Conservation (phyloP, 2,113 vertebrate genomes). For the Paracanthobrama guichenoti region DNA sequence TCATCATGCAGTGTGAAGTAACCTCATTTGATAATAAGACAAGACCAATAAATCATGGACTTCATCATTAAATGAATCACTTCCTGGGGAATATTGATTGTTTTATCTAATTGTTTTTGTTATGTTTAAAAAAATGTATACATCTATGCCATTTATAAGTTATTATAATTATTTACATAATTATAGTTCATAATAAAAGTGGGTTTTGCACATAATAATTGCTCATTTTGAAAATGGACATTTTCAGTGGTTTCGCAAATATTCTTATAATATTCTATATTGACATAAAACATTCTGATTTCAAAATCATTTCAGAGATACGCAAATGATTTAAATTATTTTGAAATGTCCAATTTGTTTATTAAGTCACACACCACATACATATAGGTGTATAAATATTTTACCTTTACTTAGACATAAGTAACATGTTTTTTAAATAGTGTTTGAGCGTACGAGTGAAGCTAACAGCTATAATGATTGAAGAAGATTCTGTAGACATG, state of each 20-base stretch:
- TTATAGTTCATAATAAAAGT: not conserved
- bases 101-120: slow-evolving; percentile 19
- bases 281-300: not conserved
- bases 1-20: slow-evolving; percentile 58
- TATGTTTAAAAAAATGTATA: not conserved
- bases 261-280: not conserved
- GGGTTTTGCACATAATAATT: not conserved
- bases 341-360: too few relatives aligned
- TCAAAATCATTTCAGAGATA: not conserved
- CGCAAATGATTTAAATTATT: too few relatives aligned
- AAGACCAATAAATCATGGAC: slow-evolving; percentile 62
- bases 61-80: slow-evolving; percentile 51
- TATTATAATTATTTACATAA: not conserved
- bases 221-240: not conserved
- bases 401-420: not conserved
- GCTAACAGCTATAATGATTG: not conserved
- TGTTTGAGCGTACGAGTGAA: not conserved
- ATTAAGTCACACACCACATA: too few relatives aligned
- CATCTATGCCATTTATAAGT: not conserved
- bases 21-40: slow-evolving; percentile 63
- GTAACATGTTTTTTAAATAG: not conserved
- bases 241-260: not conserved
- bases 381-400: too few relatives aligned
- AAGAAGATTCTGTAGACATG: not conserved
- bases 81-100: slow-evolving; percentile 27